Base-by-base conservation (phyloP, 2,113 vertebrate species). In the Gadus macrocephalus region DNA sequence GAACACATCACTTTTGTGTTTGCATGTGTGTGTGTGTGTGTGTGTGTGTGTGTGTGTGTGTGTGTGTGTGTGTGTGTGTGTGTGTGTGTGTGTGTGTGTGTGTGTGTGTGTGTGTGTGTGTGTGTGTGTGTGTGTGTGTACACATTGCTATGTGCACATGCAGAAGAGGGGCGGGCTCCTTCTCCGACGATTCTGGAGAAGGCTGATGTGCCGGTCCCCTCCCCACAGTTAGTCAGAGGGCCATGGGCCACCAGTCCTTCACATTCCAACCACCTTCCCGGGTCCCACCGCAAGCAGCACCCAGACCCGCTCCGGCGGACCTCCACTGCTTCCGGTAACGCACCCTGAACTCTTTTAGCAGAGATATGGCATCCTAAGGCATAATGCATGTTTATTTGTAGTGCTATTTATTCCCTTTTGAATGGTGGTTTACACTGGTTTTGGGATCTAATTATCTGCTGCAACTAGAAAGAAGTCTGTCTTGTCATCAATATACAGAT, bases 191-290 rank as follows among this genome's bases (percentile, higher is more conserved):
- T 6, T 17, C 61, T 88, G 69, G 96, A 96, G 80, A 94, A 94
- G 84, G 49, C 88, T 49, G 95, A 95, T 20, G 85, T 80, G 19
- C 86, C 82, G 3, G 87, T 91, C 61, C 88, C 88, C 4, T 94
- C 95, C 22, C 88, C 87, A 3, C 91, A 93, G 62, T 90, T 89
- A 0, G 81, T 93, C 55, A 89, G 91, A 67, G 84, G 91, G 72
- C 92, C 83, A 70, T 97, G 95, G 94, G 89, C 92, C 70, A 92
- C 93, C 81, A 96, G 94, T 83, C 93, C 95, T 25, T 92, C 95
- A 25, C 93, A 94, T 64, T 89, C 93, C 11, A 53, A 86, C 0
- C 90, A 94, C 58, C 67, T 91, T 59, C 89, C 94, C 0, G 75
- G 86, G 59, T 66, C 90, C 1, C 93, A 93, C 74, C 93, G 93